A percentile compares a stretch with the other conserved stretches of the same genome.
Conservation (phyloP, 2,113 vertebrate genomes). For the Myocastor coypus region DNA sequence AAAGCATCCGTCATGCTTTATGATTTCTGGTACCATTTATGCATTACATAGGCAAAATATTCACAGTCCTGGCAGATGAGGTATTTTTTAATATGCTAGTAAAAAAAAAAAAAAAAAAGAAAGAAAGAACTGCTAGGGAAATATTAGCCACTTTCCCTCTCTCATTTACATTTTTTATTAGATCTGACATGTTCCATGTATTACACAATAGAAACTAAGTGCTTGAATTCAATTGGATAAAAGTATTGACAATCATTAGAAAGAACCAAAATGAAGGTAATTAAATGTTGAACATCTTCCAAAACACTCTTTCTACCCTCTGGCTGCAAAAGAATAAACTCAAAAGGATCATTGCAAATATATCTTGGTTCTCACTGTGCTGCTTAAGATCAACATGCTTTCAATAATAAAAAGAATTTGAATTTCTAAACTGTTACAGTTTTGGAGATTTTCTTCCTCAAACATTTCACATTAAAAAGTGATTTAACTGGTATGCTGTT, state of each 20-base stretch:
- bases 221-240: constrained; percentile 4
- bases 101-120: too few relatives aligned
- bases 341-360: background rate
- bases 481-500: too few relatives aligned
- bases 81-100: constrained; percentile 26
- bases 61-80: constrained; percentile 26
- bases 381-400: background rate
- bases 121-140: background rate
- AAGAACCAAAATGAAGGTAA: constrained; percentile 47
- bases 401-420: background rate
- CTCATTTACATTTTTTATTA: background rate
- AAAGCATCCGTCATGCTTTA: constrained; percentile 56
- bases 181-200: background rate
- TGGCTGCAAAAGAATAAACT: background rate
- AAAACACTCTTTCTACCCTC: constrained; percentile 22
- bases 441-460: background rate
- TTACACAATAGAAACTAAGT: constrained; percentile 42
- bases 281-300: constrained; percentile 53
- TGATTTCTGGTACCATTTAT: constrained; percentile 64
- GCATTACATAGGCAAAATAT: constrained; percentile 31
- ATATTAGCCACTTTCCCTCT: background rate
- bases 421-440: background rate
- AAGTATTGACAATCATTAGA: constrained; percentile 50
- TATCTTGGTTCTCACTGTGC: background rate
- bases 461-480: background rate